Conservation (phyloP, 1,140 invertebrate genomes). For the Eufriesea mexicana region DNA sequence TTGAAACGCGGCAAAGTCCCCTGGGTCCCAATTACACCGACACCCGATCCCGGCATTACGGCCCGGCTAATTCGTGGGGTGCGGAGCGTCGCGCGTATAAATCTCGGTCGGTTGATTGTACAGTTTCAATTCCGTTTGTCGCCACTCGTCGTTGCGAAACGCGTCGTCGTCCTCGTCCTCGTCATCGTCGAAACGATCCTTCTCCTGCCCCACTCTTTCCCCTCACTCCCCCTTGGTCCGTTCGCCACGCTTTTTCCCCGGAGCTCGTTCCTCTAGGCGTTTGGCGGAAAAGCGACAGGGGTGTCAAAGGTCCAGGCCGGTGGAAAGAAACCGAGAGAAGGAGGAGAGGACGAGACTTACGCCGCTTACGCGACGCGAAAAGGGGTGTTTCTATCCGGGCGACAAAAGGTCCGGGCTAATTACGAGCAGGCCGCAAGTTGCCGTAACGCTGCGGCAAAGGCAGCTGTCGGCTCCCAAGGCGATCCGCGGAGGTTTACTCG, state of each 20-base stretch:
- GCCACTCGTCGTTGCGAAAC: background rate
- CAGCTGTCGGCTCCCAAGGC: slow-evolving; percentile 74
- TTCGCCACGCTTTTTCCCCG: accelerated
- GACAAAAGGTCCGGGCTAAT: slow-evolving; percentile 73
- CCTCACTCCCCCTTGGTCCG: background rate
- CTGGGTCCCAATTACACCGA: slow-evolving; percentile 80
- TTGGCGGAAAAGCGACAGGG: background rate
- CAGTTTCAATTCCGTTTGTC: slow-evolving; percentile 76
- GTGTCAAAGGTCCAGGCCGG: background rate
- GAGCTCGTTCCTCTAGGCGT: no score
- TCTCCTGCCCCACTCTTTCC: background rate
- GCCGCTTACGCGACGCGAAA: no score
- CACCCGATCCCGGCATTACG: slow-evolving; percentile 79
- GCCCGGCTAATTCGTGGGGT: slow-evolving; percentile 78
- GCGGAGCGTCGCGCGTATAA: slow-evolving; percentile 73
- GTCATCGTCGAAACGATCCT: background rate
- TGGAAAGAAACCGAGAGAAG: slow-evolving; percentile 23
- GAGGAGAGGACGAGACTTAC: background rate
- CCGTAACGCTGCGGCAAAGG: slow-evolving; percentile 66
- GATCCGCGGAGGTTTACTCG: slow-evolving; percentile 60
- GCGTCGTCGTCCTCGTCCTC: no score
- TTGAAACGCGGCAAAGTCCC: slow-evolving; percentile 73
- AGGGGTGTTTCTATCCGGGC: slow-evolving; percentile 53
- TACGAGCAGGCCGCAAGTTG: slow-evolving; percentile 69
- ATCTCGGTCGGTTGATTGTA: slow-evolving; percentile 77